These are phyloP conservation scores for Standfussiana lucernea DNA, from an alignment of 2,888 invertebrate species.

Conservation along the genomic window DNA sequence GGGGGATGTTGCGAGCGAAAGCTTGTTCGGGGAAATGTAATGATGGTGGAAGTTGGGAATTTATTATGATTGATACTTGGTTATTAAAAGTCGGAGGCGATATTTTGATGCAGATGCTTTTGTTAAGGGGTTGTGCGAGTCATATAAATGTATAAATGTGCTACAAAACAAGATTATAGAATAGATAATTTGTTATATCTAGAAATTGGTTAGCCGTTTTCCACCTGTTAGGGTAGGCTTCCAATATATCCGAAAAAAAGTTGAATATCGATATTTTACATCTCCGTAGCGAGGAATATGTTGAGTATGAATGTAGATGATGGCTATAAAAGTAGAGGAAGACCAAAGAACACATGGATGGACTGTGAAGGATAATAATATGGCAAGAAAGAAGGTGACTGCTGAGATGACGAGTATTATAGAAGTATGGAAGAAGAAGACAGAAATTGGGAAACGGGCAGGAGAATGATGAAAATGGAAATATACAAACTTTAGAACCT, in stretches of 20 bases:
- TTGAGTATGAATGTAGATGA: too few species aligned
- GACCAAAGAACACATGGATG: too few species aligned
- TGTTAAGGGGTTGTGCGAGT: background rate
- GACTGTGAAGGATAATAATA: too few species aligned
- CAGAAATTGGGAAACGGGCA: too few species aligned
- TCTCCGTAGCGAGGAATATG: too few species aligned
- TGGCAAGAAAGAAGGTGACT: too few species aligned
- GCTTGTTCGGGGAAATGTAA: slow-evolving; percentile 43
- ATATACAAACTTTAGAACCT: background rate
- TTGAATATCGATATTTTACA: background rate
- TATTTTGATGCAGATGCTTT: background rate
- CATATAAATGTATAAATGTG: background rate
- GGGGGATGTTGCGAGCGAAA: slow-evolving; percentile 36
- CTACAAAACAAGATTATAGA: background rate
- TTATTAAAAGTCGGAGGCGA: slow-evolving; percentile 13
- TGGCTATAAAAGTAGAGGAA: too few species aligned
- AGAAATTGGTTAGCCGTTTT: background rate
- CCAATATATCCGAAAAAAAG: background rate
- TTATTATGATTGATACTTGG: slow-evolving; percentile 55
- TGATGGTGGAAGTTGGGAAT: slow-evolving; percentile 31
- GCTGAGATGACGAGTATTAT: too few species aligned
- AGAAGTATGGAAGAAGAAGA: too few species aligned
- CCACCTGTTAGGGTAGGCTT: background rate
- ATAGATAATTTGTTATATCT: background rate
- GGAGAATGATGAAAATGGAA: too few species aligned